A percentile compares a stretch with the other conserved stretches of the same genome.
Conservation (phyloP, 2,888 invertebrate genomes). For the Ornithoptera alexandrae region DNA sequence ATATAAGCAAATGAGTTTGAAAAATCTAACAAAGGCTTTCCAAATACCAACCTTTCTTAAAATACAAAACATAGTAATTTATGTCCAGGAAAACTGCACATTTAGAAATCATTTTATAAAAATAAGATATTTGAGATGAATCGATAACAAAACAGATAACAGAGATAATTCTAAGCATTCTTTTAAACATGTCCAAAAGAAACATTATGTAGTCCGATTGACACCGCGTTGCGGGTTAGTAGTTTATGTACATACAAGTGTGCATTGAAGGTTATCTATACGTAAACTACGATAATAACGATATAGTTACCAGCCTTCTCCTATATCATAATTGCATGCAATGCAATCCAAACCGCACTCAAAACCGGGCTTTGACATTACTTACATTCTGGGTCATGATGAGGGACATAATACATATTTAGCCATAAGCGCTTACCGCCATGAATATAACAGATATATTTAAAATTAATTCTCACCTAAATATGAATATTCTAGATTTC, state of each 20-base stretch:
- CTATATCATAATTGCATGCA: constrained; percentile 48
- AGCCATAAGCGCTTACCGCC: constrained; percentile 20
- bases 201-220: constrained; percentile 39
- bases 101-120: constrained; percentile 42
- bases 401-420: constrained; percentile 51
- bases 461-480: constrained; percentile 61
- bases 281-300: constrained; percentile 3
- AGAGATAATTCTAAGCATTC: constrained; percentile 62
- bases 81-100: constrained; percentile 41
- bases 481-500: constrained; percentile 67
- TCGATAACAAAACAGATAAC: constrained; percentile 68
- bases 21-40: constrained; percentile 33
- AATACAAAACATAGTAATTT: constrained; percentile 64
- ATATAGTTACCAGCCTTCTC: constrained; percentile 31
- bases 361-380: constrained; percentile 76
- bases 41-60: constrained; percentile 62
- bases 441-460: constrained; percentile 30
- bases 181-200: constrained; percentile 36
- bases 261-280: not conserved
- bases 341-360: constrained; percentile 54
- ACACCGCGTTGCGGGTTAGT: constrained; percentile 31
- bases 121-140: constrained; percentile 58
- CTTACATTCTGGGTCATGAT: constrained; percentile 68
- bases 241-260: constrained; percentile 38
- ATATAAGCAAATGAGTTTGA: constrained; percentile 28